Conservation (phyloP, 2,888 invertebrate species). For the Plagiodera versicolora region DNA sequence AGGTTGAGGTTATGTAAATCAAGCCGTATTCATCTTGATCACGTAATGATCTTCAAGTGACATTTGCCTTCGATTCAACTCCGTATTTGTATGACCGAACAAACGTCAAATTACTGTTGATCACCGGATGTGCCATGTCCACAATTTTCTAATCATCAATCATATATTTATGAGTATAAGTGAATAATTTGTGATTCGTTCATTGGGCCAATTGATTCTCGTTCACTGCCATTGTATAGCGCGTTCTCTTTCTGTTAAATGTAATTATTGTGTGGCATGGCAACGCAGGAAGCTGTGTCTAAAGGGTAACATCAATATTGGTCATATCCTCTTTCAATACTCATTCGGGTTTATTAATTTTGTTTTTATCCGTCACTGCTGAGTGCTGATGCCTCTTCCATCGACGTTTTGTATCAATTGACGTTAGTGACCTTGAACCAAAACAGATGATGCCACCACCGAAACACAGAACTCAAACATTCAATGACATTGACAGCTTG, state of each 20-base stretch:
- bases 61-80: constrained; percentile 18
- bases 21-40: background rate
- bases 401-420: constrained; percentile 12
- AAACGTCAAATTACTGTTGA: constrained; percentile 29
- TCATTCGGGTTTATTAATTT: constrained; percentile 32
- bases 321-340: constrained; percentile 41
- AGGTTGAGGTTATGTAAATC: background rate
- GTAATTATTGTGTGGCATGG: constrained; percentile 25
- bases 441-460: background rate
- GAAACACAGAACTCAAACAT: background rate
- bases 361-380: constrained; percentile 26
- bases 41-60: background rate
- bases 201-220: constrained; percentile 51
- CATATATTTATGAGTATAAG: constrained; percentile 55
- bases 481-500: background rate
- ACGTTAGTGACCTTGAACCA: constrained; percentile 18
- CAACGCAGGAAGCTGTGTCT: constrained; percentile 37
- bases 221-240: constrained; percentile 43
- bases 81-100: constrained; percentile 22
- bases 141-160: constrained; percentile 57
- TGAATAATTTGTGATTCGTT: constrained; percentile 49
- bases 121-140: constrained; percentile 54
- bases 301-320: constrained; percentile 43
- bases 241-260: constrained; percentile 34
- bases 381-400: constrained; percentile 21